Evolutionary conservation across 2,797 vertebrate species (phyloP), one percentile per base, ranked within the genome.

Genomic region (Mycteria americana): DNA sequence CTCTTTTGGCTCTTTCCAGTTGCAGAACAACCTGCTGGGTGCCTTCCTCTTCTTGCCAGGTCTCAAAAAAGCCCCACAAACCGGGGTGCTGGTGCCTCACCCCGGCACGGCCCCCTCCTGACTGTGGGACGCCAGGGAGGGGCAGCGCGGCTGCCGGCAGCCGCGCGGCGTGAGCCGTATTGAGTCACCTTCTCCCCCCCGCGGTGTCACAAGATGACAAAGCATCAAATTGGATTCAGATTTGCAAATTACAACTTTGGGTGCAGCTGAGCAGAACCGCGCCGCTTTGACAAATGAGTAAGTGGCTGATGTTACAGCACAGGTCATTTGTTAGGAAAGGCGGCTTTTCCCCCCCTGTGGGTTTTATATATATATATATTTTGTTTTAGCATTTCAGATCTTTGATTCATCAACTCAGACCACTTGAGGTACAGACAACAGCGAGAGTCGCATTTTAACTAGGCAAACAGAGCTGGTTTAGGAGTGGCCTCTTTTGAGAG

Each of bases 371-470:
- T 35, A 8, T 18, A 43, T 41, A 30, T 59, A 30, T 63, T 35
- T 74, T 78, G 33, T 6, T 82, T 50, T 37, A 79, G 51, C 35
- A 9, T 94, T 91, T 95, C 91, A 77, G 53, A 83, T 84, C 81
- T 97, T 94, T 97, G 96, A 97, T 97, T 97, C 96, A 96, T 97
- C 91, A 80, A 87, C 91, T 95, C 89, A 84, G 95, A 81, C 70
- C 65, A 57, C 76, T 88, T 46, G 84, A 95, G 95, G 83, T 89
- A 41, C 85, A 96, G 96, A 94, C 94, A 92, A 53, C 68, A 62
- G 63, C 73, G 17, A 85, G 95, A 82, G 95, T 13, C 41, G 94
- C 96, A 97, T 98, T 95, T 96, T 97, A 97, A 98, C 54, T 5
- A 96, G 92, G 95, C 91, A 91, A 94, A 90, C 68, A 63, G 78